phyloP scores from a whole-genome alignment of 2,113 vertebrate genomes.

The Hydropotes inermis region DNA sequence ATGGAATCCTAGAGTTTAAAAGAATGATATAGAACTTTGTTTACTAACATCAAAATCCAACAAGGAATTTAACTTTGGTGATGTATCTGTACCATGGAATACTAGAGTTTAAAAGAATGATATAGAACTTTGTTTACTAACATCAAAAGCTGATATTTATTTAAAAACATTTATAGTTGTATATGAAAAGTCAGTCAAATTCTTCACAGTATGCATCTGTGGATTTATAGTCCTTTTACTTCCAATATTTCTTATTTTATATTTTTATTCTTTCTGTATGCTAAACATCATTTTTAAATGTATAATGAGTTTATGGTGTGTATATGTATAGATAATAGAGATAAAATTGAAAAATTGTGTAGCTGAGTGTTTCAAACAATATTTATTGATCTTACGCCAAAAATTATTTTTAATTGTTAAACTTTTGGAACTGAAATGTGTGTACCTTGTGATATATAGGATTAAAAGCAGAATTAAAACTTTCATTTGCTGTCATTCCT shows the following conservation, averaged over 20 bases:
- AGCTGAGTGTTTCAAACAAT: background rate
- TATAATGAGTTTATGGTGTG: background rate
- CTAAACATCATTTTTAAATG: background rate
- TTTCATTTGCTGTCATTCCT: background rate
- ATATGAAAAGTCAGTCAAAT: background rate
- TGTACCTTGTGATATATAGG: background rate
- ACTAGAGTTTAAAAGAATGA: background rate
- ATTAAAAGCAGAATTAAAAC: slow-evolving; percentile 11
- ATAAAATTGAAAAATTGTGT: slow-evolving; percentile 20
- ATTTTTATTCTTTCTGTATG: background rate
- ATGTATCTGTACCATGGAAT: background rate
- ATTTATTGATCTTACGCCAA: background rate
- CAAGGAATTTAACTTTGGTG: slow-evolving; percentile 8
- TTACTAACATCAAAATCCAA: background rate
- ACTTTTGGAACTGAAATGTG: background rate
- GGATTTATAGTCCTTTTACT: slow-evolving; percentile 9
- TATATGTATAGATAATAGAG: background rate
- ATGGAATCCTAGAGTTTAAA: background rate
- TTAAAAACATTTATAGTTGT: background rate
- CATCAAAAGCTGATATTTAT: background rate
- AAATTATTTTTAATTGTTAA: slow-evolving; percentile 4
- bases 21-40: background rate
- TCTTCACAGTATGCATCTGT: background rate
- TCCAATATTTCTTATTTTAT: slow-evolving; percentile 19
- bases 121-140: background rate